Conservation (phyloP, 92 coral and sea anemone genomes). For the Metridium senile region DNA sequence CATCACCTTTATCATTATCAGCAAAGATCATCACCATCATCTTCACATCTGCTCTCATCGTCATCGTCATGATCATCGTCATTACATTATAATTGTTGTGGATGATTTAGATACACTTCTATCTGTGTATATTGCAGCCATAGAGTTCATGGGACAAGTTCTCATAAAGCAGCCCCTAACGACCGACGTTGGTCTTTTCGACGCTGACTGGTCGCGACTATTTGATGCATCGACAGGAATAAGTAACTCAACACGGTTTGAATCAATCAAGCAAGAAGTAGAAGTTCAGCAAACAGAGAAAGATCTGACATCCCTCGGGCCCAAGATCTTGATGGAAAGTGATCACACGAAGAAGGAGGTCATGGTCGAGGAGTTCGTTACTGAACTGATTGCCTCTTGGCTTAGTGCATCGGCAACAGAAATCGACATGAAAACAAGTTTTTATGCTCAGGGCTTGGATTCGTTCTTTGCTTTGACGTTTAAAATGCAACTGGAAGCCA, state of each 20-base stretch:
- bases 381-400: slow-evolving; percentile 49
- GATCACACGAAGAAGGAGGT: background rate
- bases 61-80: too few relatives aligned
- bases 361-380: slow-evolving; percentile 51
- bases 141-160: slow-evolving; percentile 50
- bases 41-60: too few relatives aligned
- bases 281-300: background rate
- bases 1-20: too few relatives aligned
- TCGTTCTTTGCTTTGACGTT: slow-evolving; percentile 70
- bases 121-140: background rate
- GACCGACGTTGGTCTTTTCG: slow-evolving; percentile 47
- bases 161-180: slow-evolving; percentile 51
- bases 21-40: too few relatives aligned
- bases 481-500: slow-evolving; percentile 59
- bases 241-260: slow-evolving; percentile 30
- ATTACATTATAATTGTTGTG: too few relatives aligned
- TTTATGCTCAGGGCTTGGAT: slow-evolving; percentile 80
- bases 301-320: slow-evolving; percentile 39
- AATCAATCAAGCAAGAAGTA: slow-evolving; percentile 24
- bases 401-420: slow-evolving; percentile 55
- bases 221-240: slow-evolving; percentile 22
- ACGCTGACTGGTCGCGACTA: slow-evolving; percentile 65
- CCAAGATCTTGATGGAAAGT: slow-evolving; percentile 13
- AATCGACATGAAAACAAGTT: slow-evolving; percentile 59
- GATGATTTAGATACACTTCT: too few relatives aligned